phyloP scores from a whole-genome alignment of 2,888 invertebrate species.

The Chalcis sispes region DNA sequence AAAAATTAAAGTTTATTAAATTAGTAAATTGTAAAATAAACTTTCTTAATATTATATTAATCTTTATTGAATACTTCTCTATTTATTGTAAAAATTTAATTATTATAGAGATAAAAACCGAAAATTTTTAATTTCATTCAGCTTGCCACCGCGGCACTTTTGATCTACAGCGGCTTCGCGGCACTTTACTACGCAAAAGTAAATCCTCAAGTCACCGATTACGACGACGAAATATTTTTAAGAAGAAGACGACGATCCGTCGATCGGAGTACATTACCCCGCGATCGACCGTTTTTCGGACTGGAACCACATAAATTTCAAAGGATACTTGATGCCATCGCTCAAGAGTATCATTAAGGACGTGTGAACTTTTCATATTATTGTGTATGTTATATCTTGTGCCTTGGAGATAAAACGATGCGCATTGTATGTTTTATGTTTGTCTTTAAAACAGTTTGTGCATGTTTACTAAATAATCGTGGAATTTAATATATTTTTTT shows the following conservation, averaged over 20 bases:
- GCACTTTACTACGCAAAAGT: constrained; percentile 93
- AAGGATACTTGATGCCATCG: constrained; percentile 81
- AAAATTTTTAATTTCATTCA: constrained; percentile 69
- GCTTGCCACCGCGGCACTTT: constrained; percentile 87
- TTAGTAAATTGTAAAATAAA: too few species aligned
- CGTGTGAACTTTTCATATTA: background rate
- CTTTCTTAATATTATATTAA: background rate
- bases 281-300: constrained; percentile 75
- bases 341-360: constrained; percentile 72
- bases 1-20: too few species aligned
- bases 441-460: background rate
- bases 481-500: too few species aligned
- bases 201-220: constrained; percentile 87
- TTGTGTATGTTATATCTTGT: background rate
- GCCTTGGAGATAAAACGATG: background rate
- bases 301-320: constrained; percentile 82
- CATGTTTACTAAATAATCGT: background rate
- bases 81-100: background rate
- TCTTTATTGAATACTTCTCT: background rate
- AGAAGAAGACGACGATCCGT: constrained; percentile 75
- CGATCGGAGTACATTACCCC: constrained; percentile 56
- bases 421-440: background rate
- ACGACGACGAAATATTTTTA: constrained; percentile 85
- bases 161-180: constrained; percentile 90
- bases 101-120: background rate